These are phyloP conservation scores for Microplitis mediator DNA, from an alignment of 1,140 invertebrate genomes.

Conservation along the genomic window DNA sequence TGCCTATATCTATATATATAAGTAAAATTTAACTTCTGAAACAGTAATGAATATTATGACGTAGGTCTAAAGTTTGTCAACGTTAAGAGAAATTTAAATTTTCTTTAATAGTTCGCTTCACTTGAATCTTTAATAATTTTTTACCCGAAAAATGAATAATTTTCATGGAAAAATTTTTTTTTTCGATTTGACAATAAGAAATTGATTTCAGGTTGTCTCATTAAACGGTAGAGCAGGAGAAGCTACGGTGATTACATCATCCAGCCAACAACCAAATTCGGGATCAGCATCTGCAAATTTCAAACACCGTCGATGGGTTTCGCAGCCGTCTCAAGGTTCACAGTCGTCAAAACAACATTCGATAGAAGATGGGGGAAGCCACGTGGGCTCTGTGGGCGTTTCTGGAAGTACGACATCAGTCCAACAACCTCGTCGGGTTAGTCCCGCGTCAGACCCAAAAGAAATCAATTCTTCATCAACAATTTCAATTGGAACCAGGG, in stretches of 20 bases:
- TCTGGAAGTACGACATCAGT: conserved; percentile 47
- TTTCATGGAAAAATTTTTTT: too few relatives aligned
- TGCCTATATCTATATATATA: too few relatives aligned
- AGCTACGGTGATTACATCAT: neutral
- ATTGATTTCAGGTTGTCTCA: neutral
- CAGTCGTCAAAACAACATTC: conserved; percentile 51
- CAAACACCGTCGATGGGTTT: conserved; percentile 48
- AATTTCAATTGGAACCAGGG: conserved; percentile 2
- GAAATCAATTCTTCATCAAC: conserved; percentile 44
- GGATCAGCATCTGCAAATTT: conserved; percentile 40
- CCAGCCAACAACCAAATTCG: conserved; percentile 33
- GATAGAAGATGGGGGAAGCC: conserved; percentile 45
- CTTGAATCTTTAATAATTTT: conserved; percentile 34
- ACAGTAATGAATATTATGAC: too few relatives aligned
- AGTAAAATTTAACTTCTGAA: too few relatives aligned
- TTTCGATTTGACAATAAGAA: too few relatives aligned
- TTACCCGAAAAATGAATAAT: too few relatives aligned
- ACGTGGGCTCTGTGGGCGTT: conserved; percentile 44
- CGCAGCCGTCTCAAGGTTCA: conserved; percentile 44
- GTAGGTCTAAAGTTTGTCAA: too few relatives aligned
- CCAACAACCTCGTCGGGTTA: conserved; percentile 51
- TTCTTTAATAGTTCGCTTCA: conserved; percentile 49
- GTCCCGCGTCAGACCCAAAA: conserved; percentile 51
- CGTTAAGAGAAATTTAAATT: too few relatives aligned
- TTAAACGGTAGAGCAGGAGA: neutral